These are phyloP conservation scores for Pterocles gutturalis DNA, from an alignment of 2,113 vertebrate genomes.

Conservation along the genomic window DNA sequence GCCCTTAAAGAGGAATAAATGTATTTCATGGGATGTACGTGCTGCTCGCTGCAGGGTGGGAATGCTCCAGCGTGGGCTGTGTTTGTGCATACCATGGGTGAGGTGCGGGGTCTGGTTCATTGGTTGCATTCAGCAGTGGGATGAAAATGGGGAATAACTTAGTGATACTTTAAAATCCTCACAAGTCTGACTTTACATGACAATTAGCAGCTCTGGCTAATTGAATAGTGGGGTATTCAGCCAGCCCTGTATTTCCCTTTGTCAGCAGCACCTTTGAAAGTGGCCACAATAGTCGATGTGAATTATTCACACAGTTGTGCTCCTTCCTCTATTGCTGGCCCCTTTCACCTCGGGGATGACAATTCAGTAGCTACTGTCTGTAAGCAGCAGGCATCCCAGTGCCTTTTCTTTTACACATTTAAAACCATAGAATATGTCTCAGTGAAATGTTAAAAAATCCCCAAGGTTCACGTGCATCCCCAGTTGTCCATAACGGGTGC, in stretches of 20 bases:
- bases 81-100: accelerated
- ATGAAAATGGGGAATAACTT: accelerated
- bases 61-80: accelerated
- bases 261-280: not conserved
- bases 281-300: accelerated
- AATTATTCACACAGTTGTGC: accelerated
- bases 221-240: not conserved
- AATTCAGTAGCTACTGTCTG: not conserved
- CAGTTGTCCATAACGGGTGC: not conserved
- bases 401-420: not conserved
- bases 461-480: accelerated
- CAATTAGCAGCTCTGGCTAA: not conserved
- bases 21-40: accelerated
- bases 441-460: accelerated
- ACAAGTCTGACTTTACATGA: not conserved
- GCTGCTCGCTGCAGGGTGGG: not conserved
- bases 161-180: not conserved
- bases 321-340: not conserved
- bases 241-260: not conserved
- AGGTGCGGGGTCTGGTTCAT: not conserved
- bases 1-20: not conserved
- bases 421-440: accelerated
- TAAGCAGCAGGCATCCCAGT: accelerated
- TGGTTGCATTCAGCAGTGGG: accelerated
- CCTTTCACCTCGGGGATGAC: not conserved